These are phyloP conservation scores for Oceanodroma leucorhoa DNA, from an alignment of 2,797 vertebrate species.

Conservation along the genomic window DNA sequence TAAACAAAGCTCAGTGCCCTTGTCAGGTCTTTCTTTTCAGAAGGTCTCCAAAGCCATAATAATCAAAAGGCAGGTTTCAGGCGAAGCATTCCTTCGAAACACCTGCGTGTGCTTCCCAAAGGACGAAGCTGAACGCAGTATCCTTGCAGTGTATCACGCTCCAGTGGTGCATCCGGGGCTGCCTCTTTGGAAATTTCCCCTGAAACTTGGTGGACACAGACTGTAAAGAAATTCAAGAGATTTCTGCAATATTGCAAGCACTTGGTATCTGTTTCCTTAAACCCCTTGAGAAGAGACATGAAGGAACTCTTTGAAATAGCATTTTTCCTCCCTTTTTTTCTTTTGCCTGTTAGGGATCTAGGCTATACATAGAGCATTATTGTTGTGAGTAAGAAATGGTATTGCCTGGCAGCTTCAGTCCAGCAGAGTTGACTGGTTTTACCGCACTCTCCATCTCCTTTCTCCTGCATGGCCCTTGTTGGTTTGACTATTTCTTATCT, in stretches of 20 bases:
- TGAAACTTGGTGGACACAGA: neutral
- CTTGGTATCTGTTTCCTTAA: neutral
- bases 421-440: neutral
- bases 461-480: neutral
- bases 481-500: neutral
- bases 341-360: neutral
- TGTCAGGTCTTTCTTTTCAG: slow-evolving; percentile 77
- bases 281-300: neutral
- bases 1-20: slow-evolving; percentile 77
- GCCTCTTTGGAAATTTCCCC: neutral
- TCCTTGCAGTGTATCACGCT: neutral
- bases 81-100: neutral
- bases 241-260: neutral
- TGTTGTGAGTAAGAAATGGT: neutral
- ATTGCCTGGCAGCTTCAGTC: neutral
- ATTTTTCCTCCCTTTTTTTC: neutral
- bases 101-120: neutral
- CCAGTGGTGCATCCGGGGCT: fast-evolving
- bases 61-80: slow-evolving; percentile 22
- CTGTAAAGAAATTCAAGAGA: neutral
- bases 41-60: neutral
- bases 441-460: neutral
- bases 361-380: neutral
- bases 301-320: neutral
- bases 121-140: neutral